These are phyloP conservation scores for Euproctis similis DNA, from an alignment of 2,888 invertebrate species.

Conservation along the genomic window DNA sequence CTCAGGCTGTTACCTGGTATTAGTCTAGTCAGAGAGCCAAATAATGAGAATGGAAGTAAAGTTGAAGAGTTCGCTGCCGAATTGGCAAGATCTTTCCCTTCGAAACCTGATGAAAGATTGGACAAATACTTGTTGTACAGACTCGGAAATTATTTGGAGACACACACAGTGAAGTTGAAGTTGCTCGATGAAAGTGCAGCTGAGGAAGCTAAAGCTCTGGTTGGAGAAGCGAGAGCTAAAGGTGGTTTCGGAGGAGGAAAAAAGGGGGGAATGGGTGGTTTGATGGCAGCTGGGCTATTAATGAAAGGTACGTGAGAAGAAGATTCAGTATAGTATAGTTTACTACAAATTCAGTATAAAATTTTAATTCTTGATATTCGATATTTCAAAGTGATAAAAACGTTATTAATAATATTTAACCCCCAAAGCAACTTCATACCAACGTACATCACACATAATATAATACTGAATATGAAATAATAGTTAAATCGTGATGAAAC, in stretches of 20 bases:
- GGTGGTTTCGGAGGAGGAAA: conserved; percentile 68
- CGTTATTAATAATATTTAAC: too few relatives aligned
- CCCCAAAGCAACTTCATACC: too few relatives aligned
- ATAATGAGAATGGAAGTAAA: conserved; percentile 67
- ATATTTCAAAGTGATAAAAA: too few relatives aligned
- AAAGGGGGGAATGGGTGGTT: conserved; percentile 66
- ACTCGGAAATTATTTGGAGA: conserved; percentile 81
- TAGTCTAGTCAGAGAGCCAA: conserved; percentile 80
- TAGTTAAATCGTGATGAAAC: too few relatives aligned
- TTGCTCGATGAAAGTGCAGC: conserved; percentile 79
- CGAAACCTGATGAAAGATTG: conserved; percentile 83
- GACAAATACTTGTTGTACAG: conserved; percentile 85
- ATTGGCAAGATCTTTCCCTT: conserved; percentile 83
- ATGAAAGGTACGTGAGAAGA: conserved; percentile 74
- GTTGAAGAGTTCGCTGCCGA: conserved; percentile 83
- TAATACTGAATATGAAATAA: too few relatives aligned
- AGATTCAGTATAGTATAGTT: neutral
- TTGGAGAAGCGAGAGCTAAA: conserved; percentile 71
- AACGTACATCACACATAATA: too few relatives aligned
- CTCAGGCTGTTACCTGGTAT: conserved; percentile 65
- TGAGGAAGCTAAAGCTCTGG: conserved; percentile 74
- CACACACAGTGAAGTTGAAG: conserved; percentile 83
- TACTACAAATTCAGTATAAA: too few relatives aligned
- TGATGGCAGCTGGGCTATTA: conserved; percentile 76
- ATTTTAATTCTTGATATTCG: too few relatives aligned